Conservation (phyloP, 2,797 vertebrate genomes). For the Anguilla obscura region DNA sequence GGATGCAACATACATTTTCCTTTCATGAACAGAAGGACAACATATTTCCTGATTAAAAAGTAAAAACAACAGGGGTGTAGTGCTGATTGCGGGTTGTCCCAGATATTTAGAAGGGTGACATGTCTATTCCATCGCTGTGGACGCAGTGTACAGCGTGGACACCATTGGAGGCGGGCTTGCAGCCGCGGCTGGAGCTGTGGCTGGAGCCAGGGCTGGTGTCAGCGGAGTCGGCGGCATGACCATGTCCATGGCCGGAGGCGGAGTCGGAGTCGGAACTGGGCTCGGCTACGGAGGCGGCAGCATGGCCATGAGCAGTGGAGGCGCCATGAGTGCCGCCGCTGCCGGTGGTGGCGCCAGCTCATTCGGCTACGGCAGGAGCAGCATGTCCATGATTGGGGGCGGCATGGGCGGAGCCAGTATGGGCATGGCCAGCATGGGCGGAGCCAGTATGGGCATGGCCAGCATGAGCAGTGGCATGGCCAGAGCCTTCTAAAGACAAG, state of each 20-base stretch:
- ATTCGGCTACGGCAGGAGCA: conserved; percentile 48
- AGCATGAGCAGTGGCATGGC: neutral
- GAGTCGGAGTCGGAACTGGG: too few species aligned
- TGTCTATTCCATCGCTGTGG: neutral
- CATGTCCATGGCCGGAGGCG: neutral
- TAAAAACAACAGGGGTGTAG: neutral
- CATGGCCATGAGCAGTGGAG: too few species aligned
- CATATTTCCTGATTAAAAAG: neutral
- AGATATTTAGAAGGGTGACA: neutral
- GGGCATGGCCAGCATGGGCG: neutral
- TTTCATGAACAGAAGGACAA: neutral
- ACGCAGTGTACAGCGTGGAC: neutral
- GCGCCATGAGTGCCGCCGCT: too few species aligned
- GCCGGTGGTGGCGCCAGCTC: too few species aligned
- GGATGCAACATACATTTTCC: neutral
- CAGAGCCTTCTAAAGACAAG: neutral
- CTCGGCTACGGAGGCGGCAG: too few species aligned
- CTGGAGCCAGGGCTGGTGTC: too few species aligned
- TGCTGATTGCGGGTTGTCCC: neutral
- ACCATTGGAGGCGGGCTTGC: neutral
- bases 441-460: neutral
- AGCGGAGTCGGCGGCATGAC: neutral
- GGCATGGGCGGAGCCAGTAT: neutral
- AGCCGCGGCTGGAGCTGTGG: neutral
- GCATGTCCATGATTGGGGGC: conserved; percentile 26